phyloP scores from a whole-genome alignment of 2,888 invertebrate genomes.

The Neoaliturus tenellus region DNA sequence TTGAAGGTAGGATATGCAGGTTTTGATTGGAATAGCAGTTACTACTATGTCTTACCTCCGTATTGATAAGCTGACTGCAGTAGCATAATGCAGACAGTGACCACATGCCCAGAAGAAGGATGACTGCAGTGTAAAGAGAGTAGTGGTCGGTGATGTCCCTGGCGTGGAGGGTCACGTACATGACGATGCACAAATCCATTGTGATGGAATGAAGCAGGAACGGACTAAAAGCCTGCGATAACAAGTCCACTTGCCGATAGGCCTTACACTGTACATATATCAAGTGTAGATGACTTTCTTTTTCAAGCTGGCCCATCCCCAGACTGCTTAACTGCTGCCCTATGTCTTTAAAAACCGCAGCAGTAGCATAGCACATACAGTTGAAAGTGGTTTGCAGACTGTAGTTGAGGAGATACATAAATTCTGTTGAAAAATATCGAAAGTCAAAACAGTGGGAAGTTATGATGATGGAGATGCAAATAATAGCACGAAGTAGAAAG shows the following conservation, averaged over 20 bases:
- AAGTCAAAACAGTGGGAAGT: background rate
- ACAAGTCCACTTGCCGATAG: background rate
- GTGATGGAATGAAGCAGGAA: background rate
- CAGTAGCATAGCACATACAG: background rate
- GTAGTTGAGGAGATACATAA: background rate
- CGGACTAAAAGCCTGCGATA: conserved; percentile 2
- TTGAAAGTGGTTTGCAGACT: background rate
- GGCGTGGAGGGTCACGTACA: background rate
- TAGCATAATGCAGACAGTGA: background rate
- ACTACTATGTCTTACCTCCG: background rate
- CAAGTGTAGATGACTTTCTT: background rate
- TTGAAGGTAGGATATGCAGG: too few relatives aligned
- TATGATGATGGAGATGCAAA: background rate
- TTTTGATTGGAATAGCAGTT: too few relatives aligned
- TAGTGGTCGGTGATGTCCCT: background rate
- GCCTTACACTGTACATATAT: background rate
- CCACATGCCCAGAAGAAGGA: background rate
- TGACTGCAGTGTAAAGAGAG: background rate
- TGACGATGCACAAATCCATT: background rate
- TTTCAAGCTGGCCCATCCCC: too few relatives aligned
- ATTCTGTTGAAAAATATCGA: background rate
- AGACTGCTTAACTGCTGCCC: background rate
- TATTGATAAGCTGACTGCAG: background rate
- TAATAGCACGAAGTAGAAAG: background rate
- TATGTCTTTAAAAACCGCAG: conserved; percentile 5